These are phyloP conservation scores for Gastrophryne carolinensis DNA, from an alignment of 2,797 vertebrate species.

Conservation along the genomic window DNA sequence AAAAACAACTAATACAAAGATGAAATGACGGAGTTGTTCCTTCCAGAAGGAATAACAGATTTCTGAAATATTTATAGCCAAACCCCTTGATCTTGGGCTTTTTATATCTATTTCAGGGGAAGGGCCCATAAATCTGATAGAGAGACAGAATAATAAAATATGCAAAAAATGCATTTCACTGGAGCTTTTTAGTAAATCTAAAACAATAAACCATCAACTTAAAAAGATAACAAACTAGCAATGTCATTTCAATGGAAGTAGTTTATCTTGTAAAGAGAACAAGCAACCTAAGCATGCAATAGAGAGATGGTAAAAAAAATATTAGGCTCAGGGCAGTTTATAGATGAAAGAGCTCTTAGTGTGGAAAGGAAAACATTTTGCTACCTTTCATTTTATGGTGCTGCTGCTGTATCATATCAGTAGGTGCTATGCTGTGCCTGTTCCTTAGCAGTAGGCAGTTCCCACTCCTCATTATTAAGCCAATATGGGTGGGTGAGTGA, in stretches of 20 bases:
- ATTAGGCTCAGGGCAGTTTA: too few relatives aligned
- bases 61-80: constrained; percentile 29
- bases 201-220: constrained; percentile 38
- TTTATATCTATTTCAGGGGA: constrained; percentile 24
- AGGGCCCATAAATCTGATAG: constrained; percentile 34
- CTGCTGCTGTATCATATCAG: too few relatives aligned
- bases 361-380: too few relatives aligned
- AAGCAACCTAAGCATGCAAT: constrained; percentile 14
- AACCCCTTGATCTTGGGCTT: constrained; percentile 16
- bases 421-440: too few relatives aligned
- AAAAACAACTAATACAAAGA: background rate
- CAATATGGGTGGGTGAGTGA: too few relatives aligned
- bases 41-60: constrained; percentile 3
- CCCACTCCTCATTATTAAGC: too few relatives aligned
- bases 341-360: too few relatives aligned
- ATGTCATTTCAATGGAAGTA: constrained; percentile 39
- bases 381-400: too few relatives aligned
- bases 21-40: background rate
- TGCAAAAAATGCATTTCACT: constrained; percentile 23
- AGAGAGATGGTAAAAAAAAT: background rate
- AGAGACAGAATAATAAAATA: constrained; percentile 34
- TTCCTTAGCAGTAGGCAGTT: too few relatives aligned
- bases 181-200: constrained; percentile 27
- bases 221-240: constrained; percentile 37
- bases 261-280: constrained; percentile 33